Base-by-base conservation (phyloP, 64 coral and sea anemone genomes). In the Pocillopora verrucosa region DNA sequence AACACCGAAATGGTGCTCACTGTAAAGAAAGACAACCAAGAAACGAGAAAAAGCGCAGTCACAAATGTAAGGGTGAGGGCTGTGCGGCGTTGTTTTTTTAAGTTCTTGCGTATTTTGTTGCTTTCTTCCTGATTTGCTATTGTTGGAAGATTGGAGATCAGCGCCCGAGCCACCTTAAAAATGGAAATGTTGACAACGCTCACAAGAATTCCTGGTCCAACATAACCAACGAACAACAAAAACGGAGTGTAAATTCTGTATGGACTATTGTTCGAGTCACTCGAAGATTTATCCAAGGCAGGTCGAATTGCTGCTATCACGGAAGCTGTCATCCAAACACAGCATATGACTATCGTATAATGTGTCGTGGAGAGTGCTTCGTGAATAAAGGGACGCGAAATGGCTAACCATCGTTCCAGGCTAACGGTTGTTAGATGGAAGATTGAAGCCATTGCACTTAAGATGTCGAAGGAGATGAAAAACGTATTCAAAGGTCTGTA, bases 371-470 rank as follows among this genome's bases (percentile, higher is more conserved):
- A 59, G 13, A 92, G 63, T 57, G 90, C 80, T 26, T 59, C 57
- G 62, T 92, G 86, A 69, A 87, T 51, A 63, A 92, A 92, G 38
- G 90, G 90, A 11, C 80, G 84, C 10, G 74, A 87, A 92, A 92
- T 92, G 0, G 90, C 83, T 1, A 92, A 26, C 75, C 90, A 92
- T 19, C 90, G 74, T 60, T 92, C 90, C 15, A 87, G 22, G 34
- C 82, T 92, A 9, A 92, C 90, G 16, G 35, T 56, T 25, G 90
- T 92, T 13, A 92, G 58, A 60, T 92, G 90, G 24, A 92, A 92
- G 36, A 87, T 92, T 11, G 90, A 92, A n/a, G 90, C 90, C 14
- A 92, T 45, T 9, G 90, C 90, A 57, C 90, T 92, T 62, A 92
- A 92, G 22, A 92, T 92, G 19, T 92, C 90, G 36, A 92, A 80